Evolutionary conservation across 37 sponge, comb jelly and placozoan genomes (phyloP), one percentile per base, ranked within the genome.

Genomic region (Beroe forskalii): DNA sequence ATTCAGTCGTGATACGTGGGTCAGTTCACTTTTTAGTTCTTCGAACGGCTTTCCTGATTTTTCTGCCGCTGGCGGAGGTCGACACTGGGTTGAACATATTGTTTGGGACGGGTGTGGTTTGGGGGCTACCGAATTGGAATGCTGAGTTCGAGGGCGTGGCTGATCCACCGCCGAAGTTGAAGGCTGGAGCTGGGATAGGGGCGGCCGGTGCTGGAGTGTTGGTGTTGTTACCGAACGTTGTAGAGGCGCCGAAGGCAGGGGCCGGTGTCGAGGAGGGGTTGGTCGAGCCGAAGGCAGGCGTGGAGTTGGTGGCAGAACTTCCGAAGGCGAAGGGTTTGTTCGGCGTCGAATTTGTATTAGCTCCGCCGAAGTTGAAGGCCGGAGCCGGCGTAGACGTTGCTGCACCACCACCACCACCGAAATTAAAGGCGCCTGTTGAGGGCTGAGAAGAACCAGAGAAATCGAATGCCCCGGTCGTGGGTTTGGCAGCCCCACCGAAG

Each of bases 251-350:
- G 40, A 37, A 32, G 4, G 86, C 14, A 44, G 72, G 72, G 4
- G 72, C 39, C 1, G 72, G 38, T 6, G 12, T 23, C 17, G 66
- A 8, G 4, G 66, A 3, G 4, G 66, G 25, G 31, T 27, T 64
- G 4, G 30, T 6, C 4, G 31, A 64, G 4, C 66, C 66, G 66
- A 27, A 64, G 44, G 86, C 55, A 41, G 86, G 55, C 20, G 86
- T 44, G 55, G 40, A 22, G 17, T 27, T 35, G 27, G 37, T 44
- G 3, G 48, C 30, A 25, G 8, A 12, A 3, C 55, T 37, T 6
- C 86, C 86, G 48, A 80, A 80, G 8, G 86, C 17, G 31, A 80
- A 80, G 6, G 86, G 86, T 80, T 80, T 80, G 86, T 41, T 80
- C 2, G 40, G 20, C 24, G 43, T 12, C 0, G 86, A 3, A 4